A percentile compares a stretch with the other conserved stretches of the same genome.
Evolutionary conservation across 2,888 invertebrate species (phyloP).

Genomic region (Stenchaetothrips biformis): DNA sequence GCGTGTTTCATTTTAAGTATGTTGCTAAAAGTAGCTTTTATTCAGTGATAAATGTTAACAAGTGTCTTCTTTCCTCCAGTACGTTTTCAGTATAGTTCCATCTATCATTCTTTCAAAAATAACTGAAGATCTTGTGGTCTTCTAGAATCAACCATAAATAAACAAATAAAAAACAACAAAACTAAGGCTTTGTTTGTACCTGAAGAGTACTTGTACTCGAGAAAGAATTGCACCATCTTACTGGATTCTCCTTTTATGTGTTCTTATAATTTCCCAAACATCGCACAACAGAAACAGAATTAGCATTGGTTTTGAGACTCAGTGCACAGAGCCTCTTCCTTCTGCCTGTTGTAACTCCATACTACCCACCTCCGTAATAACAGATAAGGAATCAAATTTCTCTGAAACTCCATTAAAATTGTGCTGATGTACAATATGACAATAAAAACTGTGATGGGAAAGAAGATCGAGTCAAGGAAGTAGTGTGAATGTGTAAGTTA

Average conservation of each 20-base stretch:
- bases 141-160: neutral
- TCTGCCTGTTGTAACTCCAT: too few relatives aligned
- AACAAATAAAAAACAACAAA: neutral
- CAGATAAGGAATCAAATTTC: too few relatives aligned
- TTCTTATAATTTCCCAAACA: too few relatives aligned
- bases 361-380: too few relatives aligned
- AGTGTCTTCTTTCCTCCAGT: slow-evolving; percentile 6
- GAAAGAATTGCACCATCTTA: neutral
- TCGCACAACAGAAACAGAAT: too few relatives aligned
- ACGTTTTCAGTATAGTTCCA: neutral
- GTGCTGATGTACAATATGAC: slow-evolving; percentile 12
- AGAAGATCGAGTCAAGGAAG: slow-evolving; percentile 2
- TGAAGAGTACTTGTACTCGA: neutral
- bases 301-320: too few relatives aligned
- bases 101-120: neutral
- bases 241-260: too few relatives aligned
- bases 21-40: neutral
- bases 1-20: neutral
- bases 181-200: neutral
- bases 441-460: slow-evolving; percentile 24
- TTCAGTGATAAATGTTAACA: neutral
- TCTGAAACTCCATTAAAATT: neutral
- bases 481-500: neutral
- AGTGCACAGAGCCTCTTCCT: too few relatives aligned
- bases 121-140: neutral